These are phyloP conservation scores for Spilosoma lubricipeda DNA, from an alignment of 2,888 invertebrate species.

Conservation along the genomic window DNA sequence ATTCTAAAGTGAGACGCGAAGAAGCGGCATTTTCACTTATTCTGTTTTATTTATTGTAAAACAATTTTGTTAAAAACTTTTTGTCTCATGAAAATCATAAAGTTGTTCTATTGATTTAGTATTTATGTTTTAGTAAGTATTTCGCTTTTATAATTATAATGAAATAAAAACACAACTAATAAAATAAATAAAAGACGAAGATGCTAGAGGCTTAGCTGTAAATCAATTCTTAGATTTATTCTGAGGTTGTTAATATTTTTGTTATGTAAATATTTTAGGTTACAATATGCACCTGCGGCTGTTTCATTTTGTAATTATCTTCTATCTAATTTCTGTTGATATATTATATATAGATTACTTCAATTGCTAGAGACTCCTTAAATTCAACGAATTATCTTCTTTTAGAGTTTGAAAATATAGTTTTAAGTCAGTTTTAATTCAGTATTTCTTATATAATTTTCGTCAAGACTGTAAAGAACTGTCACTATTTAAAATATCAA, in stretches of 20 bases:
- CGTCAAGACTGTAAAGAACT: background rate
- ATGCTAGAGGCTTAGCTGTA: background rate
- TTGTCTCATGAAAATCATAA: background rate
- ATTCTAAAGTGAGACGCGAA: slow-evolving; percentile 26
- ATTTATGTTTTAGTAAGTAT: background rate
- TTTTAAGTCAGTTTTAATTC: background rate
- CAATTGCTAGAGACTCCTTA: background rate
- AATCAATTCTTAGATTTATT: background rate
- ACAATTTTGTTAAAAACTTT: background rate
- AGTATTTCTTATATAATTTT: background rate
- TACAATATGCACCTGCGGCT: background rate
- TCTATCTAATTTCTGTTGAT: background rate
- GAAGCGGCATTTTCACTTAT: slow-evolving; percentile 34
- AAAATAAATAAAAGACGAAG: background rate
- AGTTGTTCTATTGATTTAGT: background rate
- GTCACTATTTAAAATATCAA: slow-evolving; percentile 4
- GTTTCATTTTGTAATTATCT: background rate
- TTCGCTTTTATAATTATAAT: background rate
- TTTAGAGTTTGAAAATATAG: background rate
- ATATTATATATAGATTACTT: background rate
- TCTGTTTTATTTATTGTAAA: background rate
- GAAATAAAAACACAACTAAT: background rate
- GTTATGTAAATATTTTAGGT: background rate
- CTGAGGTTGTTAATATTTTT: background rate
- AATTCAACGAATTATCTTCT: background rate